Evolutionary conservation across 2,888 invertebrate genomes (phyloP), one percentile per base, ranked within the genome.

Genomic region (Conistra vaccinii): DNA sequence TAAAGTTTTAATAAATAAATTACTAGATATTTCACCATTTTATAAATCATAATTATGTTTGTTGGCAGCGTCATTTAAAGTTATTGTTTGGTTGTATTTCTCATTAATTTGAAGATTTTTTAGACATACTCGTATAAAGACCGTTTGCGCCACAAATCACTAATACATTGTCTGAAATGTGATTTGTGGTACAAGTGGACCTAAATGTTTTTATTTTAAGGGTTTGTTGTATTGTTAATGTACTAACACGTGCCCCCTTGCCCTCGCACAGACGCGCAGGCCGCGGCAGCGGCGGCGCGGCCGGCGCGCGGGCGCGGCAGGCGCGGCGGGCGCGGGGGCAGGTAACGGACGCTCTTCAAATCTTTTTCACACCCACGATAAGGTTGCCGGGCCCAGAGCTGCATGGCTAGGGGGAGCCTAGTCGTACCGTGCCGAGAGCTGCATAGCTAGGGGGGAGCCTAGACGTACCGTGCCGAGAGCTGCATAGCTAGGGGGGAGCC

Each of bases 261-360:
- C 26, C 35, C 55, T 48, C 3, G 23, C 20, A 0, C 55, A 84
- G 84, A 72, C 32, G 81, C 81, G 9, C 84, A 72, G 12, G 83
- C 79, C 14, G 69, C 69, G 0, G 79, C 81, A 2, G 83, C 83
- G 5, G 0, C 62, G 57, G 73, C 70, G 29, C 65, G 84, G 0
- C 58, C 84, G 0, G 3, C 55, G 0, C 84, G 81, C 10, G 81
- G 80, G 0, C 26, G 84, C 0, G 81, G 84, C 53, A 69, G 73
- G 26, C 71, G 87, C 2, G 85, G 85, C 7, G 69, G 76, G 0
- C 82, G 85, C 1, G 85, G 87, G 0, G 48, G 23, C 84, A 83
- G 85, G 70, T 85, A 79, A 71, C 42, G 2, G 32, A 26, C 53
- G 17, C 12, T 17, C 3, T n/a, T n/a, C n/a, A n/a, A n/a, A n/a